Evolutionary conservation across 2,797 vertebrate genomes (phyloP).

Genomic region (Gobio occitaniae): DNA sequence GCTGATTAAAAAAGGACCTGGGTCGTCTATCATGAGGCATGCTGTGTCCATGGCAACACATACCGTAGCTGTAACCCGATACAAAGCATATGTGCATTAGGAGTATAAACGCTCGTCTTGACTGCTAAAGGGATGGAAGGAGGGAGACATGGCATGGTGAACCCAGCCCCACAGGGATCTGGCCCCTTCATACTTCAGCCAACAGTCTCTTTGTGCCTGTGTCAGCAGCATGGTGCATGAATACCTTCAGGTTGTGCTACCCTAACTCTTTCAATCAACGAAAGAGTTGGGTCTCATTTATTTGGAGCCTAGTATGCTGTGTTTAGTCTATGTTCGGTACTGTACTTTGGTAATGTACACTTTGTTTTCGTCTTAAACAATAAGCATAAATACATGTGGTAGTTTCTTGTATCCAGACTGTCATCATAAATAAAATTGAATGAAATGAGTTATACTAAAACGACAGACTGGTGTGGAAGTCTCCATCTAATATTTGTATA

Average conservation of each 20-base stretch:
- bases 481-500: no score
- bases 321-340: not conserved
- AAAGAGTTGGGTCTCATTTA: not conserved
- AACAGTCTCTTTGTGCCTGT: conserved; percentile 50
- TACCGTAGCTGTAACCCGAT: conserved; percentile 66
- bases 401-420: not conserved
- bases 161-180: conserved; percentile 38
- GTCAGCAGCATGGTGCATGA: not conserved
- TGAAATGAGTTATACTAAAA: not conserved
- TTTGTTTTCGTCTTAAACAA: not conserved
- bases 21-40: conserved; percentile 67
- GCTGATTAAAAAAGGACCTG: conserved; percentile 64
- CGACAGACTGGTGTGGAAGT: not conserved
- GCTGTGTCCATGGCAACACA: conserved; percentile 68
- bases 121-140: conserved; percentile 33
- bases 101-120: conserved; percentile 61
- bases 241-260: not conserved
- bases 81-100: conserved; percentile 68
- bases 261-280: conserved; percentile 33
- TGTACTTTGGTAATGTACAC: not conserved
- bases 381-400: not conserved
- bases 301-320: not conserved
- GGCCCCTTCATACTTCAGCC: conserved; percentile 38
- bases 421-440: not conserved
- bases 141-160: conserved; percentile 42